Base-by-base conservation (phyloP, 2,797 vertebrate genomes). In the Toxotes lorentzi region DNA sequence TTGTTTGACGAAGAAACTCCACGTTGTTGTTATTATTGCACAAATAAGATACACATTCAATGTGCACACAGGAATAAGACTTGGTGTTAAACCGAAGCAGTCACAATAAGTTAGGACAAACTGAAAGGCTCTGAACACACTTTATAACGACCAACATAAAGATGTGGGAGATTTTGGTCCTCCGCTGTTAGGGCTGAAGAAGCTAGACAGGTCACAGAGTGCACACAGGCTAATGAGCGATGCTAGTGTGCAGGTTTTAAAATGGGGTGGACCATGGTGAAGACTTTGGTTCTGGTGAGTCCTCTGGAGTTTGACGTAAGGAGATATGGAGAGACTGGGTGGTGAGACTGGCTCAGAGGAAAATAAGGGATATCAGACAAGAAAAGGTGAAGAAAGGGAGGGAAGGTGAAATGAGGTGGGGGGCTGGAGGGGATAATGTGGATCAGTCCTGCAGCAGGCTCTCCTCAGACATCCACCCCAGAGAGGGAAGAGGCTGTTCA, bases 391-490 rank as follows among this genome's bases (percentile, higher is more conserved):
- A 51, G 62, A n/a, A 14, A 51, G 4, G 23, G 32, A 63, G 43
- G 27, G 19, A 63, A 3, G 16, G 60, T 7, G 59, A 78, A 47
- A 16, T 12, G 16, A 43, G 35, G 34, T 4, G 53, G 40, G 12
- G n/a, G 3, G 32, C 30, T 73, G 60, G 19, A 51, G 65, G 21
- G 17, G 30, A 5, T 1, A 73, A 41, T 5, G 53, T 32, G 63
- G 79, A 67, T 93, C 90, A 95, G 80, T 94, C 92, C 79, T 90
- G 92, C 17, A 91, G 83, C 27, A 90, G 86, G 62, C 93, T 94
- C 77, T 95, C 93, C 61, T 94, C 93, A 6, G 89, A 87, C 73
- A 80, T 91, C 91, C 92, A 93, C 69, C 96, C 96, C 70, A 96
- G 84, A 3, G 96, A 93, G 45, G 95, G 94, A 45, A 95, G 67